Conservation (phyloP, 2,113 vertebrate genomes). For the Agapornis roseicollis region DNA sequence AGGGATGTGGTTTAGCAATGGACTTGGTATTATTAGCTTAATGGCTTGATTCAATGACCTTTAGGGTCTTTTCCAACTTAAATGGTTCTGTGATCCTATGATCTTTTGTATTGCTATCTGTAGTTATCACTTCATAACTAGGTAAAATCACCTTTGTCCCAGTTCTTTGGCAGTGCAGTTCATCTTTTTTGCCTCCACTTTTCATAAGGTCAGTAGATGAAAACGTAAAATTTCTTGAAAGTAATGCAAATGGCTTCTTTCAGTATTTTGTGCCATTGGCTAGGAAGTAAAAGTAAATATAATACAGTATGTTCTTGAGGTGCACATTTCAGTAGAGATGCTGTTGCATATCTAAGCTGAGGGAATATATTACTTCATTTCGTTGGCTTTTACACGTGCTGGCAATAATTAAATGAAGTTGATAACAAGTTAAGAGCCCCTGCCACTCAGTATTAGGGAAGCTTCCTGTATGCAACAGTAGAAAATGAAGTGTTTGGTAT, state of each 20-base stretch:
- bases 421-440: background rate
- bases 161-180: background rate
- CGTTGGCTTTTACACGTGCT: background rate
- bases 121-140: background rate
- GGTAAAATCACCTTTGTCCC: background rate
- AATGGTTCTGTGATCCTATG: background rate
- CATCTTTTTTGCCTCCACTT: background rate
- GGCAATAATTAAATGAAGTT: slow-evolving; percentile 14
- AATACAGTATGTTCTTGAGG: background rate
- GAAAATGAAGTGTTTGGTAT: background rate
- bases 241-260: background rate
- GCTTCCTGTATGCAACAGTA: background rate
- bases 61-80: background rate
- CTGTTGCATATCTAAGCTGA: background rate
- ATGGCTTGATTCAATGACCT: background rate
- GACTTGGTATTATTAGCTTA: background rate
- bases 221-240: background rate
- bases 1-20: background rate
- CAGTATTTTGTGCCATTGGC: background rate
- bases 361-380: background rate
- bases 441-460: background rate
- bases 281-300: background rate
- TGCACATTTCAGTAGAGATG: background rate
- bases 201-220: background rate
- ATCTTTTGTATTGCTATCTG: background rate